Conservation (phyloP, 2,888 invertebrate species). For the Xanthorhoe designata region DNA sequence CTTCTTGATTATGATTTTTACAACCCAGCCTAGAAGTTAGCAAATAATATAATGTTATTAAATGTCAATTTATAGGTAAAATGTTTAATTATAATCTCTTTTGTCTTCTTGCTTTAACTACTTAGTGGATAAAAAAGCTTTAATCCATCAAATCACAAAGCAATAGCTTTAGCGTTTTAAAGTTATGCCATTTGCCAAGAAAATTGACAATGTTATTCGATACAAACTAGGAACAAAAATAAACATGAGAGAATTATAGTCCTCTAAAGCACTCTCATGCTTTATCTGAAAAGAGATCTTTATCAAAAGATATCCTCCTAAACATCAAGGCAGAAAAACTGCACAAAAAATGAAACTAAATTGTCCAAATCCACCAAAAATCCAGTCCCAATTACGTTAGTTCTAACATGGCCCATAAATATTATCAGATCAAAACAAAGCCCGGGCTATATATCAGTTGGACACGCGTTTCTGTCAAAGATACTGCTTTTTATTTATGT, state of each 20-base stretch:
- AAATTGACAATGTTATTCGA: background rate
- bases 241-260: too few relatives aligned
- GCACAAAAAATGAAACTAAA: slow-evolving; percentile 1
- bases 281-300: too few relatives aligned
- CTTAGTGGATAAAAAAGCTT: too few relatives aligned
- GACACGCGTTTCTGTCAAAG: slow-evolving; percentile 46
- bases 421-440: slow-evolving; percentile 47
- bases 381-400: slow-evolving; percentile 29
- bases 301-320: background rate
- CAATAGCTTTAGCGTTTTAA: background rate
- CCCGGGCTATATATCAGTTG: slow-evolving; percentile 42
- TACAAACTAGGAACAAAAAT: background rate
- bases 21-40: too few relatives aligned
- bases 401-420: slow-evolving; percentile 39
- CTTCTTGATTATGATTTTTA: too few relatives aligned
- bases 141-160: slow-evolving; percentile 5
- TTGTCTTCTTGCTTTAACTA: too few relatives aligned
- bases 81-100: too few relatives aligned
- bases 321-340: background rate
- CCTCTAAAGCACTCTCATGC: too few relatives aligned
- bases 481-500: slow-evolving; percentile 45
- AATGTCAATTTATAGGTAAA: too few relatives aligned
- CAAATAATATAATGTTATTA: too few relatives aligned
- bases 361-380: slow-evolving; percentile 15
- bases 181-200: background rate